Base-by-base conservation (phyloP, 2,888 invertebrate species). In the Diabrotica balteata region DNA sequence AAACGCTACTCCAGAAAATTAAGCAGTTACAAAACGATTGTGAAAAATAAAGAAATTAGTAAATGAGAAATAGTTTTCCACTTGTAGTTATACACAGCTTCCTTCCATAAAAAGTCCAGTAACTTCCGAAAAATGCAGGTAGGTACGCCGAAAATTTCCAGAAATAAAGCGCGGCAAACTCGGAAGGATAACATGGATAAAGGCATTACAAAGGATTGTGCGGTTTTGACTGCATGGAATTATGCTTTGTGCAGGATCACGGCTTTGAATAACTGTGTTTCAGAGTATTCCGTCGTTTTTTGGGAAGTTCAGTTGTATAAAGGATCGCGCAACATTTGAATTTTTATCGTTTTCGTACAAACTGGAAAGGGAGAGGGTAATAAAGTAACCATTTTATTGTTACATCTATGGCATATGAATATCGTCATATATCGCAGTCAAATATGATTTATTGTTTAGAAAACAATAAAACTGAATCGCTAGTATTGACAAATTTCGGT, bases 161-260 rank as follows among this genome's bases (percentile, higher is more conserved):
- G 46, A 55, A 62, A 57, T 63, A 57, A 49, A 63, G 63, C 57
- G 53, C 17, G 32, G 22, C 50, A 11, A 63, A 11, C 55, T 17
- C 45, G 61, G 22, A 61, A 61, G 61, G 61, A 61, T 61, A 61
- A 61, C 61, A 61, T 42, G 53, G 63, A 63, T 58, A 63, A 63
- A 63, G 49, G 63, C 61, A 61, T 61, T 61, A 63, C 63, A 63
- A 63, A 63, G 63, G 63, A 63, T 63, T 58, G 63, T 42, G 51
- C 49, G 57, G 57, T 54, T 63, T 55, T 53, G 63, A 57, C 47
- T 63, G 63, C 57, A 63, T 51, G 42, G 57, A 63, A 63, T 63
- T 63, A 63, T 63, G 63, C 63, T 63, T 63, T 63, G 54, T 63
- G 51, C 57, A 45, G 63, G 51, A 51, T 63, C 63, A 50, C 51